Evolutionary conservation across 92 coral and sea anemone species (phyloP), one percentile per base, ranked within the genome.

Genomic region (Phymanthus crucifer): DNA sequence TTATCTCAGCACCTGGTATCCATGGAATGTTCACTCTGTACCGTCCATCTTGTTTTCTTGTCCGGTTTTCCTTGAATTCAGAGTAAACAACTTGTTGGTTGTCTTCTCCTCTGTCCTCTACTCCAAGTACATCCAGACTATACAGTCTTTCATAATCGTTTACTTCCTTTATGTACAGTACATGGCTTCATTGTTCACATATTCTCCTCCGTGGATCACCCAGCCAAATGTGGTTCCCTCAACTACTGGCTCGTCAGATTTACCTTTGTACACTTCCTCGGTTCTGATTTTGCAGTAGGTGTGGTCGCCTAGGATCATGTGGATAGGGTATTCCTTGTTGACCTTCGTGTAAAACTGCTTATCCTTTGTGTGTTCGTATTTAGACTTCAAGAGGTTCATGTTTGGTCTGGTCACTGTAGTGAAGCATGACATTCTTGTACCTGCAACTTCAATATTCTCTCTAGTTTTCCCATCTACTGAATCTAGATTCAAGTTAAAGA

Each of bases 131-230:
- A 70, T 85, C 89, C 18, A 85, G 79, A 48, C 75, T 38, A 75
- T 82, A 87, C 32, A 77, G 83, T 58, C 73, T 77, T 72, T 85
- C 76, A 33, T 77, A 82, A 14, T 68, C 78, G 71, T 45, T 46
- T 9, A 67, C 48, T 43, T 85, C 88, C 47, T 76, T 79, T 26
- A 66, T 27, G 47, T 52, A n/a, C n/a, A n/a, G n/a, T n/a, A 87
- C 94, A 83, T 79, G 40, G n/a, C n/a, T n/a, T n/a, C 91, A 87
- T 29, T 14, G 5, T 23, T 40, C 75, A 68, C 75, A 84, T 37
- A 86, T 27, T 66, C 32, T 13, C 87, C 89, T 34, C 87, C 89
- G 45, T 77, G 93, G 26, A 89, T 79, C 36, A 89, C 76, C 89
- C 89, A 85, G 81, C 57, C 57, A 48, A 48, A 48, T 4, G 57